Evolutionary conservation across 2,113 vertebrate genomes (phyloP).

Genomic region (Gopherus flavomarginatus): DNA sequence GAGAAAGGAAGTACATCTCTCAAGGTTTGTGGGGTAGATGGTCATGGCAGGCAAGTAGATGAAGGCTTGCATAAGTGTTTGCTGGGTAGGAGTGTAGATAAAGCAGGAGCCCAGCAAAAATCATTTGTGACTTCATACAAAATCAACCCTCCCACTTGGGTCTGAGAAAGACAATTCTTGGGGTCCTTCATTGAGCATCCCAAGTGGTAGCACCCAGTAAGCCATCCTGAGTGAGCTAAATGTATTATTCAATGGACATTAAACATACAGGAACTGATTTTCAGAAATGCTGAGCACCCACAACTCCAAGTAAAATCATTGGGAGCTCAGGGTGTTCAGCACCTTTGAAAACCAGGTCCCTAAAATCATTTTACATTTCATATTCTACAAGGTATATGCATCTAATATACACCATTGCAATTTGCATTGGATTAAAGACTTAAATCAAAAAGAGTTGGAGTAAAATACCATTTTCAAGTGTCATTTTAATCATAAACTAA

Average conservation of each 20-base stretch:
- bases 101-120: not conserved
- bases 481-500: slow-evolving; percentile 40
- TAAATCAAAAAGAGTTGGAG: slow-evolving; percentile 52
- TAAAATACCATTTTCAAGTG: slow-evolving; percentile 41
- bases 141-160: not conserved
- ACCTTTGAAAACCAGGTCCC: not conserved
- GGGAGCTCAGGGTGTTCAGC: not conserved
- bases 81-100: not conserved
- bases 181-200: not conserved
- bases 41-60: not conserved
- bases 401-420: slow-evolving; percentile 37
- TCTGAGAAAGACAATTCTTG: not conserved
- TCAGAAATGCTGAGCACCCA: not conserved
- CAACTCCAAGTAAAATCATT: rapidly evolving
- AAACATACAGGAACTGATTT: not conserved
- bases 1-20: not conserved
- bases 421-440: slow-evolving; percentile 64
- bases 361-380: slow-evolving; percentile 1
- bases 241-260: not conserved
- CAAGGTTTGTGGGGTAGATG: not conserved
- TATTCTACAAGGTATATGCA: slow-evolving; percentile 25
- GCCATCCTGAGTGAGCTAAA: not conserved
- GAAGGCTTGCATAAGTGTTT: not conserved
- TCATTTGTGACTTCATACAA: not conserved
- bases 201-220: not conserved